phyloP scores from a whole-genome alignment of 2,888 invertebrate species.

The Ernsta delagoae region DNA sequence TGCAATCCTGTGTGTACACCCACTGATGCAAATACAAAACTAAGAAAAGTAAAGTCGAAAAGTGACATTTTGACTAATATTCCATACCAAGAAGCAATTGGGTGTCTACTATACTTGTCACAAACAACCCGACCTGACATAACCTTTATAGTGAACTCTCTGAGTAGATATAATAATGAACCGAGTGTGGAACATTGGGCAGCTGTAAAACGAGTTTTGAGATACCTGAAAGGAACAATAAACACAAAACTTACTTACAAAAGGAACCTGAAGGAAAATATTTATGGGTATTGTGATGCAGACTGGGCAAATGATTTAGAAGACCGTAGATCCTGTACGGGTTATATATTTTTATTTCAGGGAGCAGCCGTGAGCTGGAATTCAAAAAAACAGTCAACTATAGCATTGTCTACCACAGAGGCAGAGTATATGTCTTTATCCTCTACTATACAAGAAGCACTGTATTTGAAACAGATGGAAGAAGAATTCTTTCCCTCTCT shows the following conservation, averaged over 20 bases:
- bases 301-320: neutral
- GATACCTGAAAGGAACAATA: neutral
- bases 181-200: too few species aligned
- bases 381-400: neutral
- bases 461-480: neutral
- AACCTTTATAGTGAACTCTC: too few species aligned
- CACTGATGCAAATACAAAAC: neutral
- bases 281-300: neutral
- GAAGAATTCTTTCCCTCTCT: neutral
- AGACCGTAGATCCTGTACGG: neutral
- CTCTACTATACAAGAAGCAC: neutral
- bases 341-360: neutral
- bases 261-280: neutral
- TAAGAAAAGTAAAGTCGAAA: neutral
- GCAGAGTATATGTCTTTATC: too few species aligned
- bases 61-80: too few species aligned
- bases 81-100: too few species aligned
- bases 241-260: neutral
- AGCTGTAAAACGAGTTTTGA: too few species aligned
- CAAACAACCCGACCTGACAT: too few species aligned
- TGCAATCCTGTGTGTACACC: neutral
- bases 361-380: neutral
- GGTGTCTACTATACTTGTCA: too few species aligned
- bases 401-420: neutral
- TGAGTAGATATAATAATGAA: too few species aligned